Evolutionary conservation across 2,888 invertebrate species (phyloP), one percentile per base, ranked within the genome.

Genomic region (Epistrophe eligans): DNA sequence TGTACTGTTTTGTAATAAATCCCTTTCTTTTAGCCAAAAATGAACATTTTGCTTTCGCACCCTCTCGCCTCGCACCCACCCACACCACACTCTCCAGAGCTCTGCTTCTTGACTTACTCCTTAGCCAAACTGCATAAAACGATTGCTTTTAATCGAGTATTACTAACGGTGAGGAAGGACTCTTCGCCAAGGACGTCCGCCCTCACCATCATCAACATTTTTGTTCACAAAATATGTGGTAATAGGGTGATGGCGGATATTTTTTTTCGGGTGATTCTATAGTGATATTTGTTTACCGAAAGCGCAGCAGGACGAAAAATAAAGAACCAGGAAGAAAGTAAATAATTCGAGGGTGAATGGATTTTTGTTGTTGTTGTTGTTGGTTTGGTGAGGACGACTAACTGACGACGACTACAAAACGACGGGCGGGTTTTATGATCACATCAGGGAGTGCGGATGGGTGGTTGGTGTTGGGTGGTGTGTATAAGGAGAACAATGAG

Each of bases 271-370:
- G 35, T 57, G 58, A 52, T 83, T 67, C 43, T 50, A n/a, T n/a
- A 62, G 57, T 87, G 82, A 82, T 82, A 82, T 82, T 87, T 79
- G 79, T 87, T 87, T 82, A 87, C 87, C 72, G 64, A 76, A 87
- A 87, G 87, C 87, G 82, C 82, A 79, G 79, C 71, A 77, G 60
- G 50, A 58, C 64, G 43, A 57, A 76, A 70, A 62, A 70, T 62
- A 55, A 77, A 45, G 40, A 32, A 58, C 67, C 58, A 87, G 79
- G 87, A 87, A 87, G 82, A 87, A 82, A 82, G 87, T 87, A 87
- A 87, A 87, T 87, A 87, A 82, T 87, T 79, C 79, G 82, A 87
- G 87, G 87, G 82, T 87, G 82, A 79, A 82, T 87, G 79, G 64
- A 79, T 82, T 82, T n/a, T 79, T 70, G 50, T 52, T 52, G 52